Evolutionary conservation across 2,797 vertebrate species (phyloP), one percentile per base, ranked within the genome.

Genomic region (Synanceia verrucosa): DNA sequence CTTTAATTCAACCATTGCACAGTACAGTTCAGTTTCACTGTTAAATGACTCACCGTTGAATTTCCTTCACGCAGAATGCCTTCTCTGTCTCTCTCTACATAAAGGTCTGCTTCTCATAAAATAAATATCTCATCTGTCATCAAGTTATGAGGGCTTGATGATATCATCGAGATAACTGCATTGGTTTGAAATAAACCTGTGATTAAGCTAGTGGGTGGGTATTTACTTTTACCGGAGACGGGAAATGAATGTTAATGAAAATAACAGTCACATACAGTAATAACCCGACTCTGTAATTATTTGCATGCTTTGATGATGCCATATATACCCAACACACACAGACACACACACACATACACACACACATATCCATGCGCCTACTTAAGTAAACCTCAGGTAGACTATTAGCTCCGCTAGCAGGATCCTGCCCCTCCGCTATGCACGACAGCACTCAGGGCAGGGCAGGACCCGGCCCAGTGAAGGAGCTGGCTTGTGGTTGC

Each of bases 241-340:
- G 96, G 95, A 95, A 94, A 93, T 95, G 93, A 96, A 96, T 94
- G 95, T 94, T 95, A 95, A 96, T 96, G 95, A 96, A 96, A 97
- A 96, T 96, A 96, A 96, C 95, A 95, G 94, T 87, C 88, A 60
- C 86, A 79, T 96, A 95, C 80, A 80, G 89, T 83, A 86, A 91
- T 86, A 90, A 95, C 94, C 95, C 91, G 86, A 87, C 91, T 88
- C 87, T 95, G 94, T 93, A 91, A 95, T 95, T 95, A 89, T 94
- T 91, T 89, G 84, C 87, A 56, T 87, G 84, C 91, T 94, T 93
- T 93, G 86, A 91, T 90, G 92, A 88, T 79, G 88, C 86, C 81
- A 77, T 84, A 83, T 84, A 85, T 78, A 82, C 84, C 85, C 81
- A 48, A 79, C 81, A 72, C 73, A 69, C 67, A 48, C 44, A 16